phyloP scores from a whole-genome alignment of 1,140 invertebrate genomes.

The Polyergus mexicanus region DNA sequence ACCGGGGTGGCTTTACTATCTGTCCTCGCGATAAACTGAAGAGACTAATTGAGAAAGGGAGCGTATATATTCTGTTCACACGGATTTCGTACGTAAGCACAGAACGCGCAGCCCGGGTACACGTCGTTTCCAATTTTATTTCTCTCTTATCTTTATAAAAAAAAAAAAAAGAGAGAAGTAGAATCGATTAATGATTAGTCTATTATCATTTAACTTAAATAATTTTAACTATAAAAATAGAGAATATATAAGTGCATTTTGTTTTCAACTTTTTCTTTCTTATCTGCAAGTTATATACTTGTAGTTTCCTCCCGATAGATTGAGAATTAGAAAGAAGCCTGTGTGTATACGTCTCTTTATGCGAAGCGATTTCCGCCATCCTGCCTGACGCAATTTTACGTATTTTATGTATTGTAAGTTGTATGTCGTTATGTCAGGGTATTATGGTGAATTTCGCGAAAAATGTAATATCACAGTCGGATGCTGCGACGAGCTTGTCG shows the following conservation, averaged over 20 bases:
- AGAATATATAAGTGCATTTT: neutral
- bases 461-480: conserved; percentile 52
- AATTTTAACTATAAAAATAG: neutral
- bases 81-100: neutral
- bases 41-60: conserved; percentile 8
- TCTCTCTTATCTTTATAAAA: neutral
- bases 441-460: conserved; percentile 40
- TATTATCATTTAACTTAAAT: neutral
- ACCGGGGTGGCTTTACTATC: neutral
- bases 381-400: conserved; percentile 39
- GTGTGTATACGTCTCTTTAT: conserved; percentile 11
- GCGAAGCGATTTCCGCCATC: neutral
- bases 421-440: conserved; percentile 15
- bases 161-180: too few species aligned
- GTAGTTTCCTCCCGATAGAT: conserved; percentile 16
- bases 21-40: conserved; percentile 25
- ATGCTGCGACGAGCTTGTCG: conserved; percentile 36
- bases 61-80: neutral
- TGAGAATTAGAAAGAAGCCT: neutral
- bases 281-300: neutral
- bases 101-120: neutral
- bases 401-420: conserved; percentile 55
- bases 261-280: conserved; percentile 11
- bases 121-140: neutral
- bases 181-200: neutral